These are phyloP conservation scores for Sprattus sprattus DNA, from an alignment of 2,113 vertebrate genomes.

Conservation along the genomic window DNA sequence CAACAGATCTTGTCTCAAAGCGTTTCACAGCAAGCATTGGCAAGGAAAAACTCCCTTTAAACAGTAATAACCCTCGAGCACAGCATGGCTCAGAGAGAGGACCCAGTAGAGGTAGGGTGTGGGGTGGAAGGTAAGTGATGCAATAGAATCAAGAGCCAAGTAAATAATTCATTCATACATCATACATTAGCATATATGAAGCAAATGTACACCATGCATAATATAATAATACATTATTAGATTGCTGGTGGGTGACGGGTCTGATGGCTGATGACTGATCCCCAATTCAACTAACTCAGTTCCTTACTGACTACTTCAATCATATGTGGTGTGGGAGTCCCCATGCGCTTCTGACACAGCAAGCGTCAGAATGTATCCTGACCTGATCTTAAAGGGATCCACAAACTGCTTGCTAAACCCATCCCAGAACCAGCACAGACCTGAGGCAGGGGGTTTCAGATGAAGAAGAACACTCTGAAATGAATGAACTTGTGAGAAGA, in stretches of 20 bases:
- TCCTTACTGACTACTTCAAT: neutral
- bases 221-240: neutral
- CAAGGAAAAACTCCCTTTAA: neutral
- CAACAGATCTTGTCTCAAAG: no score
- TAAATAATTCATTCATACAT: neutral
- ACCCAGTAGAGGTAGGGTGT: neutral
- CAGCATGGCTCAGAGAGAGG: no score
- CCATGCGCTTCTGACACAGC: neutral
- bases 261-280: neutral
- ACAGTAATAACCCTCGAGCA: neutral
- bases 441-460: neutral
- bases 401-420: neutral
- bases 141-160: neutral
- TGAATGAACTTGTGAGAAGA: neutral
- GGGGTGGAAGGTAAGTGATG: neutral
- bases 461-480: neutral
- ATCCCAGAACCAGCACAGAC: neutral
- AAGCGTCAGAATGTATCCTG: neutral
- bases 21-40: neutral
- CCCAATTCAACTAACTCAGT: neutral
- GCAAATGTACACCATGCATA: no score
- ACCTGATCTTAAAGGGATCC: neutral
- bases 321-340: neutral
- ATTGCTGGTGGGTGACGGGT: neutral
- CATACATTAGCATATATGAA: no score